phyloP scores from a whole-genome alignment of 2,888 invertebrate species.

The Chirona hameri region DNA sequence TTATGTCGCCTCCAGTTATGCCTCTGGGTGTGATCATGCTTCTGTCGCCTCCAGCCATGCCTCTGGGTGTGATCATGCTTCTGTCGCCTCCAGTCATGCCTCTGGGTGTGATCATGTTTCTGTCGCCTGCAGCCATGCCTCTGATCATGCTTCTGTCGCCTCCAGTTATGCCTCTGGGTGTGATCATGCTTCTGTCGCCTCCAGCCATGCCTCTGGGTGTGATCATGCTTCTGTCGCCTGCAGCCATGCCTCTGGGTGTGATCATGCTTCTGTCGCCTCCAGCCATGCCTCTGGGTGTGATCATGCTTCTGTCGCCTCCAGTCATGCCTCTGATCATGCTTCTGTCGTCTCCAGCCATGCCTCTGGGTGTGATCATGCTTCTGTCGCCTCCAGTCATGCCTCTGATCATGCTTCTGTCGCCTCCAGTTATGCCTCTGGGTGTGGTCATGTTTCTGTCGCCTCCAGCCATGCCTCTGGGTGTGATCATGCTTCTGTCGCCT shows the following conservation, averaged over 20 bases:
- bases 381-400: too few relatives aligned
- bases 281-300: too few relatives aligned
- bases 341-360: too few relatives aligned
- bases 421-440: too few relatives aligned
- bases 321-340: too few relatives aligned
- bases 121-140: neutral
- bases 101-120: slow-evolving; percentile 66
- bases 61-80: neutral
- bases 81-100: slow-evolving; percentile 60
- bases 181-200: slow-evolving; percentile 55
- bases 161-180: slow-evolving; percentile 73
- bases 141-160: neutral
- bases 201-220: too few relatives aligned
- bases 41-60: too few relatives aligned
- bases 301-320: slow-evolving; percentile 42
- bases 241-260: neutral
- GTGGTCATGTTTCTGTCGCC: neutral
- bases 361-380: too few relatives aligned
- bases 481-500: neutral
- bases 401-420: too few relatives aligned
- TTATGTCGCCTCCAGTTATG: slow-evolving; percentile 32
- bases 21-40: slow-evolving; percentile 38
- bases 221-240: too few relatives aligned
- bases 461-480: slow-evolving; percentile 39
- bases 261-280: slow-evolving; percentile 42